Conservation (phyloP, 2,888 invertebrate species). For the Pasiphila rectangulata region DNA sequence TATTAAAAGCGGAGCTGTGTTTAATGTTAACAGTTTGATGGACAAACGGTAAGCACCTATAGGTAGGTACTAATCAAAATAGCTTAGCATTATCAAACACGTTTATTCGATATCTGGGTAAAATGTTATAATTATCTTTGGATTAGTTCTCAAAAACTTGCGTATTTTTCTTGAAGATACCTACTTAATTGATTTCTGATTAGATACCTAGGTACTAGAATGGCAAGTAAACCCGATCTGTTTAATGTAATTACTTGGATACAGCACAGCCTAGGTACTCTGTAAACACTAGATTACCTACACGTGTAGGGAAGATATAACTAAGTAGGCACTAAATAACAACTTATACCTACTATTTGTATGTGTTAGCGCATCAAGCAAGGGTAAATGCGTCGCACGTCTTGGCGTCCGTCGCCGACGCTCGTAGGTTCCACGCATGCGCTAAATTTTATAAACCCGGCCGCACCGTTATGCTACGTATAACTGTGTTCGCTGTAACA, state of each 20-base stretch:
- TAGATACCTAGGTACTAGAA: conserved; percentile 40
- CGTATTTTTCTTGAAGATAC: conserved; percentile 19
- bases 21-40: conserved; percentile 6
- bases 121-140: conserved; percentile 30
- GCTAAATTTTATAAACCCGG: conserved; percentile 49
- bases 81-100: conserved; percentile 38
- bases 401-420: conserved; percentile 27
- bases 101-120: conserved; percentile 36
- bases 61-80: conserved; percentile 25
- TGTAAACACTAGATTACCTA: conserved; percentile 40
- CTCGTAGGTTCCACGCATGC: conserved; percentile 41
- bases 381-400: conserved; percentile 42
- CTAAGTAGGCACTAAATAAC: conserved; percentile 6
- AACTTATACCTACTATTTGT: conserved; percentile 11
- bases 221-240: conserved; percentile 4
- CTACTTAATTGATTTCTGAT: conserved; percentile 28
- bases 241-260: conserved; percentile 29
- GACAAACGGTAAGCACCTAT: too few relatives aligned
- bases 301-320: conserved; percentile 35
- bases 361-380: conserved; percentile 21
- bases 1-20: conserved; percentile 15
- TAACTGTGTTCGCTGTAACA: conserved; percentile 43
- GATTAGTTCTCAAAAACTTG: conserved; percentile 22
- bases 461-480: conserved; percentile 47
- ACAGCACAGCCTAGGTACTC: conserved; percentile 30